Percentiles rank a stretch among this genome's conserved stretches.
These are phyloP conservation scores for Grus americana DNA, from an alignment of 2,113 vertebrate genomes.

Conservation along the genomic window DNA sequence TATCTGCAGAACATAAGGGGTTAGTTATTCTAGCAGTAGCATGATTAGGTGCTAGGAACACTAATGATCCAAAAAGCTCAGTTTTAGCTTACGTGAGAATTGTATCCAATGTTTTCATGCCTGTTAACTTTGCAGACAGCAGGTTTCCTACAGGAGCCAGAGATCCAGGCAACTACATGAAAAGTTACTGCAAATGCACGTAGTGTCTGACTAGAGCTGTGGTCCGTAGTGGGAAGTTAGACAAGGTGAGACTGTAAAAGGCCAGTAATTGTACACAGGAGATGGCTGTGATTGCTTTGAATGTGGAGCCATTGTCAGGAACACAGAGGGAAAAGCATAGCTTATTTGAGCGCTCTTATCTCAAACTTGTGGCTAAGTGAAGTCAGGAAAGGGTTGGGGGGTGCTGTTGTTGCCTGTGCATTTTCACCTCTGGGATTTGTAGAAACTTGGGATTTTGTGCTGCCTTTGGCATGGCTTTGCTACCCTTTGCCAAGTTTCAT, in stretches of 20 bases:
- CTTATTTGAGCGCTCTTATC: conserved; percentile 11
- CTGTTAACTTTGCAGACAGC: conserved; percentile 47
- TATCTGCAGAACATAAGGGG: background rate
- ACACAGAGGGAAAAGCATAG: background rate
- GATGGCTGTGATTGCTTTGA: conserved; percentile 58
- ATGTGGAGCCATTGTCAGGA: conserved; percentile 44
- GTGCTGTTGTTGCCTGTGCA: background rate
- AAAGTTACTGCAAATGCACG: conserved; percentile 43
- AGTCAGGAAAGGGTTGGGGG: background rate
- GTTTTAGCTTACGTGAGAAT: conserved; percentile 11
- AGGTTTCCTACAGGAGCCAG: conserved; percentile 1
- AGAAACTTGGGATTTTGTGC: conserved; percentile 47
- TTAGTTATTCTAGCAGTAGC: conserved; percentile 15
- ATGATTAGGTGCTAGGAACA: conserved; percentile 19
- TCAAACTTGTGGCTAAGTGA: conserved; percentile 29
- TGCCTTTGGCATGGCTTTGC: conserved; percentile 32
- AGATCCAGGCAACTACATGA: conserved; percentile 6
- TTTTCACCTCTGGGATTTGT: conserved; percentile 32
- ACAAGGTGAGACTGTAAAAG: conserved; percentile 63
- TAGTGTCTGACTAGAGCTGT: conserved; percentile 44
- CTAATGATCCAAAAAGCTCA: conserved; percentile 35
- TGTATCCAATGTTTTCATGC: background rate
- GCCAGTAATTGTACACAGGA: conserved; percentile 60
- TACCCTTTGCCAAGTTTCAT: conserved; percentile 28
- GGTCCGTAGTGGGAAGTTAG: conserved; percentile 30